phyloP scores from a whole-genome alignment of 1,140 invertebrate genomes.

The Meteorus sp. region DNA sequence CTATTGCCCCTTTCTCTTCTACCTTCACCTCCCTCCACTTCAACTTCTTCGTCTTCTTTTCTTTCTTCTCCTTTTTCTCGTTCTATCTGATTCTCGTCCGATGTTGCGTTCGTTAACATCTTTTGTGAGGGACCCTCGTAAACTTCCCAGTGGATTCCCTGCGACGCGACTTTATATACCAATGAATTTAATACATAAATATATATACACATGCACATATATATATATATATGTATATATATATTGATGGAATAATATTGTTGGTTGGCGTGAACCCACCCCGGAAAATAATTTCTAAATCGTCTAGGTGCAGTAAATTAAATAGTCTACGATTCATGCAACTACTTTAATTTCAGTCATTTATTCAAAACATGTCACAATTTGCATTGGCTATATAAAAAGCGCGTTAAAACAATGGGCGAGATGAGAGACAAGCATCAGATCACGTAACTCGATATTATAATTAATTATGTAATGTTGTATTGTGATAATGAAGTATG shows the following conservation, averaged over 20 bases:
- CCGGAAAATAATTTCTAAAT: not conserved
- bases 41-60: slow-evolving; percentile 12
- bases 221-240: too few relatives aligned
- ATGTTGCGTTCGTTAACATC: slow-evolving; percentile 27
- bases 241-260: slow-evolving; percentile 8
- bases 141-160: slow-evolving; percentile 16
- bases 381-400: too few relatives aligned
- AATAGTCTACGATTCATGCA: not conserved
- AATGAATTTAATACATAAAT: slow-evolving; percentile 19
- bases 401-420: too few relatives aligned
- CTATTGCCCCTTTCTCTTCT: slow-evolving; percentile 29
- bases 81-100: not conserved
- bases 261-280: not conserved
- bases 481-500: not conserved
- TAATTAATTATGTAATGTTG: not conserved
- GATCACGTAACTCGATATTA: not conserved
- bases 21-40: slow-evolving; percentile 15
- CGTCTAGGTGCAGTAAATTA: not conserved
- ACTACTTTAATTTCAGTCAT: not conserved
- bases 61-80: not conserved
- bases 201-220: too few relatives aligned
- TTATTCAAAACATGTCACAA: not conserved
- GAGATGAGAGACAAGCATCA: slow-evolving; percentile 23
- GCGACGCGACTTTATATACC: slow-evolving; percentile 2
- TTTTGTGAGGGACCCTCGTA: slow-evolving; percentile 30